These are phyloP conservation scores for Takifugu flavidus DNA, from an alignment of 2,113 vertebrate genomes.

Conservation along the genomic window DNA sequence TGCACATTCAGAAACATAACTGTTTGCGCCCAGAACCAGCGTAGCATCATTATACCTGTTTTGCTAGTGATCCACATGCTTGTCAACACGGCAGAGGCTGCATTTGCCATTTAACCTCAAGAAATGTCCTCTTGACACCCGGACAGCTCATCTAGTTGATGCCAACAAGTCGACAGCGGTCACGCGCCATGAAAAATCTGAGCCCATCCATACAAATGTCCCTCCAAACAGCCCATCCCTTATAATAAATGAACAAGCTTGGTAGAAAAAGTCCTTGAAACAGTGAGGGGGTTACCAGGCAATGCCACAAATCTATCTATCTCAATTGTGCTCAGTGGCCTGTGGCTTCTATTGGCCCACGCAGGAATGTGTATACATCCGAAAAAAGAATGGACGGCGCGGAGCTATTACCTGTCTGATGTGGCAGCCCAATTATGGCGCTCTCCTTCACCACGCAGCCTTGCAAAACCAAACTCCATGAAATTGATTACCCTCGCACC, in stretches of 20 bases:
- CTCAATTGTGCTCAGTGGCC: slow-evolving; percentile 59
- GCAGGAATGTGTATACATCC: slow-evolving; percentile 34
- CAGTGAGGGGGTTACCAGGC: slow-evolving; percentile 48
- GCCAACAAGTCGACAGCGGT: slow-evolving; percentile 36
- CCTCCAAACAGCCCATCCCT: slow-evolving; percentile 31
- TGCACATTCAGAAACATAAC: too few relatives aligned
- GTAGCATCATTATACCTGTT: too few relatives aligned
- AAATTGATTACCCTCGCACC: slow-evolving; percentile 67
- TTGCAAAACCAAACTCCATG: slow-evolving; percentile 65
- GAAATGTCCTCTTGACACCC: slow-evolving; percentile 33
- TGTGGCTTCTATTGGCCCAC: slow-evolving; percentile 50
- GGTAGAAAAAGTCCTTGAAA: slow-evolving; percentile 54
- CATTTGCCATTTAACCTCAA: slow-evolving; percentile 45
- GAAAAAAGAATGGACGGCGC: slow-evolving; percentile 49
- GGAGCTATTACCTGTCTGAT: slow-evolving; percentile 59
- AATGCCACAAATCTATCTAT: slow-evolving; percentile 56
- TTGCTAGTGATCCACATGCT: too few relatives aligned
- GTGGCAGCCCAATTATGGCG: slow-evolving; percentile 65
- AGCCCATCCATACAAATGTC: slow-evolving; percentile 29
- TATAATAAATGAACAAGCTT: slow-evolving; percentile 55
- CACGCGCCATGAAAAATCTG: slow-evolving; percentile 47
- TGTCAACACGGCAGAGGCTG: too few relatives aligned
- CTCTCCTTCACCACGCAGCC: slow-evolving; percentile 61
- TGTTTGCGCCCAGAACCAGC: too few relatives aligned
- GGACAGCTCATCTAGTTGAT: slow-evolving; percentile 39